Evolutionary conservation across 1,140 invertebrate species (phyloP), one percentile per base, ranked within the genome.

Genomic region (Pachypsylla venusta): DNA sequence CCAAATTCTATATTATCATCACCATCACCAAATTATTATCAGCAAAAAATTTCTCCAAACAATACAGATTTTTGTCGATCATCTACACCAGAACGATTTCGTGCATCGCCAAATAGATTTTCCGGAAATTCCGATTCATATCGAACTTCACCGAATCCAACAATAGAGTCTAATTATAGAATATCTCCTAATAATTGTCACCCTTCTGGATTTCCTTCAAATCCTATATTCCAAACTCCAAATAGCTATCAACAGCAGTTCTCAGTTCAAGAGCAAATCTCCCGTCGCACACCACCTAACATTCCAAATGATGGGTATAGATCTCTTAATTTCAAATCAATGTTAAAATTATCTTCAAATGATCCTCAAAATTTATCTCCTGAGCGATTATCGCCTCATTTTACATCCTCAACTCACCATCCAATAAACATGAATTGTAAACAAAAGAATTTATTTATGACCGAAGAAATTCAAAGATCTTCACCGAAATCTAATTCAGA

Each of bases 301-400:
- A 19, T 5, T 5, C 42, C 42, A 7, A 4, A 48, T 48, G 42
- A 48, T n/a, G 16, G 16, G 16, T 48, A 48, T 48, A 48, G 42
- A 48, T 48, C 42, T 48, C 42, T 48, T 22, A 48, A 48, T 22
- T 48, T 48, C 42, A 48, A 48, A n/a, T n/a, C 22, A 48, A n/a
- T n/a, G n/a, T n/a, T n/a, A n/a, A n/a, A n/a, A n/a, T n/a, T n/a
- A n/a, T n/a, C n/a, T n/a, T n/a, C n/a, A n/a, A n/a, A n/a, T n/a
- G n/a, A n/a, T n/a, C n/a, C n/a, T n/a, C n/a, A n/a, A n/a, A n/a
- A n/a, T n/a, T n/a, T n/a, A n/a, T n/a, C n/a, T n/a, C n/a, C n/a
- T n/a, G n/a, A n/a, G n/a, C n/a, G n/a, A n/a, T n/a, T n/a, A n/a
- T n/a, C n/a, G n/a, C n/a, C n/a, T n/a, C n/a, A n/a, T n/a, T n/a